A percentile compares a stretch with the other conserved stretches of the same genome.
phyloP scores from a whole-genome alignment of 2,797 vertebrate genomes.

The Chiloscyllium punctatum region DNA sequence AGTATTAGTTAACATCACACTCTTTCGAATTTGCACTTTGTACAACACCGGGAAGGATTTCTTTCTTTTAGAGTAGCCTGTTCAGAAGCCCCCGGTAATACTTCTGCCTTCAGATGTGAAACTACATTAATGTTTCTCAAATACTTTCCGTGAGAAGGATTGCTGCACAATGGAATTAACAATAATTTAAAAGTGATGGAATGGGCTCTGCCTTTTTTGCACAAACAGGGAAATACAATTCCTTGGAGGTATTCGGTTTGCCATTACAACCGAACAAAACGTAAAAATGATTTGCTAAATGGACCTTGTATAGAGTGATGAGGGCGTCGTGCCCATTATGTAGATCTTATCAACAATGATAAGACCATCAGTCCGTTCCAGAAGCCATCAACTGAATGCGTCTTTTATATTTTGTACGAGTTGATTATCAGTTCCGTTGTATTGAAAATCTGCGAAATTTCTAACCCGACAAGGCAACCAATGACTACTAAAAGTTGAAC shows the following conservation, averaged over 20 bases:
- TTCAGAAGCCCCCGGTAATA: background rate
- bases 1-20: background rate
- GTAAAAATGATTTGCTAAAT: background rate
- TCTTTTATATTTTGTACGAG: background rate
- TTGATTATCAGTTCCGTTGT: background rate
- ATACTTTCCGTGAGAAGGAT: too few species aligned
- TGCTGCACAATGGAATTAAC: background rate
- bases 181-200: background rate
- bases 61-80: background rate
- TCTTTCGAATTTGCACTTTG: background rate
- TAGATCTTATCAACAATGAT: background rate
- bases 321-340: background rate
- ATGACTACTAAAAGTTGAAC: conserved; percentile 48
- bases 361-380: background rate
- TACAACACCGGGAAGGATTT: background rate
- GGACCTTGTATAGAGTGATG: background rate
- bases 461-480: conserved; percentile 38
- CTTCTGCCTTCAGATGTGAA: background rate
- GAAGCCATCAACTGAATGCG: background rate
- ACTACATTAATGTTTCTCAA: background rate
- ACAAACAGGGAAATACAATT: background rate
- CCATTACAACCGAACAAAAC: background rate
- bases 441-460: background rate
- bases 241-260: background rate
- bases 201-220: background rate